Percentiles rank a stretch among this genome's conserved stretches.
Evolutionary conservation across 2,888 invertebrate genomes (phyloP).

Genomic region (Seira ritae): DNA sequence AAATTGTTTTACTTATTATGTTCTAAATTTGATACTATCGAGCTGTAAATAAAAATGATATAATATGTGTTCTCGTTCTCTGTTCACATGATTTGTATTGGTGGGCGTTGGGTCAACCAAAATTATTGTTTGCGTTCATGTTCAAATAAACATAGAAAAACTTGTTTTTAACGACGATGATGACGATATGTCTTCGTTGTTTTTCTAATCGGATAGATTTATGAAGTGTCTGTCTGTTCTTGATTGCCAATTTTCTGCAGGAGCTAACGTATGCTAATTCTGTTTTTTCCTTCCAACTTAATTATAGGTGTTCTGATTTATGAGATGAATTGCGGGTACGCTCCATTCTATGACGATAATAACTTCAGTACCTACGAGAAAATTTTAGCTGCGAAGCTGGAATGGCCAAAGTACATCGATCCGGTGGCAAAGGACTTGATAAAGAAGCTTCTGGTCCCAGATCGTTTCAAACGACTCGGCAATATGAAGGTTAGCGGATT

Average conservation of each 20-base stretch:
- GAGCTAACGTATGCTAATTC: no score
- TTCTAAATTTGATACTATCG: no score
- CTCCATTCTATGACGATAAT: constrained; percentile 99
- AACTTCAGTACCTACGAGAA: constrained; percentile 99
- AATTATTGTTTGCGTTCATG: constrained; percentile 41
- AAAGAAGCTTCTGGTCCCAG: constrained; percentile 94
- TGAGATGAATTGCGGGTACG: constrained; percentile 99
- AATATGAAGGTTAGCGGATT: constrained; percentile 87
- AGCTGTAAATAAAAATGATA: no score
- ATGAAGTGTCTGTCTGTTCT: constrained; percentile 28
- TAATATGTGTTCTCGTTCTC: no score
- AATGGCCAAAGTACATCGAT: constrained; percentile 99
- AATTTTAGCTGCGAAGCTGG: constrained; percentile 98
- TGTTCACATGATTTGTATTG: no score
- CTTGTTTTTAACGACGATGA: no score
- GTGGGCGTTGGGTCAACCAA: constrained; percentile 92
- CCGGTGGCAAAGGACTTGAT: constrained; percentile 98
- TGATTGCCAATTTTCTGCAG: constrained; percentile 35
- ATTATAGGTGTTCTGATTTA: constrained; percentile 86
- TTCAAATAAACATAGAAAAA: no score
- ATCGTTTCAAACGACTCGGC: constrained; percentile 98
- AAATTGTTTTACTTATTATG: no score
- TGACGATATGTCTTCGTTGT: not conserved
- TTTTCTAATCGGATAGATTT: constrained; percentile 24
- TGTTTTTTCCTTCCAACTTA: not conserved